Evolutionary conservation across 2,113 vertebrate genomes (phyloP), one percentile per base, ranked within the genome.

Genomic region (Galemys pyrenaicus): DNA sequence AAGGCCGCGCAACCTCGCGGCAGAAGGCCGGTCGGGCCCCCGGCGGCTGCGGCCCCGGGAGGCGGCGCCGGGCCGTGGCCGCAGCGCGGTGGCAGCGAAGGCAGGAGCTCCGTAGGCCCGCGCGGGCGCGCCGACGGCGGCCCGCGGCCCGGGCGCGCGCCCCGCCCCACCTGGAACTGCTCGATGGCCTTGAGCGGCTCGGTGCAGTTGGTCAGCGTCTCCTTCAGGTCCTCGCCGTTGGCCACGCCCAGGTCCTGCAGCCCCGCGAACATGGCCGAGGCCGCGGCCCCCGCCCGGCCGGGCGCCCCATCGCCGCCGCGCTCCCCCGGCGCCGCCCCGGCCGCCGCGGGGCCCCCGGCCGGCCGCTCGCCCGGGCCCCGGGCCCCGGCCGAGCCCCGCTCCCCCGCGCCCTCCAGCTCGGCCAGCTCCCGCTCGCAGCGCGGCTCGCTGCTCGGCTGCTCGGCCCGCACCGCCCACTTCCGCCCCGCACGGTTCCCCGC

Each of bases 161-260:
- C 44, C 26, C 73, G 28, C 1, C 82, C 4, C 83, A 99, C 99
- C 99, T 99, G 99, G 95, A 99, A 99, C 98, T 99, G 99, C 82
- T 99, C 99, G 94, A 99, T 99, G 95, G 99, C 99, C 98, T 99
- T 99, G 75, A 99, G 98, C 28, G 99, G 99, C 95, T 99, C 99
- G 0, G 99, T 99, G 98, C 99, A 99, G 98, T 99, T 99, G 84
- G 99, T 99, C 16, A 99, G 98, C 80, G 99, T 99, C 97, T 99
- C 99, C 97, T 99, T 99, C 13, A 99, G 98, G 89, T 99, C 99
- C 93, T 99, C 99, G 32, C 99, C 99, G 87, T 99, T 99, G 39
- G 99, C 99, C 90, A 99, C 99, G 12, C 99, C 99, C 91, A 99
- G 98, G 97, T 99, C 99, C 81, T 99, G 99, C 95, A 99, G 97